A percentile compares a stretch with the other conserved stretches of the same genome.
phyloP scores from a whole-genome alignment of 92 coral and sea anemone genomes.

The Pocillopora grandis region DNA sequence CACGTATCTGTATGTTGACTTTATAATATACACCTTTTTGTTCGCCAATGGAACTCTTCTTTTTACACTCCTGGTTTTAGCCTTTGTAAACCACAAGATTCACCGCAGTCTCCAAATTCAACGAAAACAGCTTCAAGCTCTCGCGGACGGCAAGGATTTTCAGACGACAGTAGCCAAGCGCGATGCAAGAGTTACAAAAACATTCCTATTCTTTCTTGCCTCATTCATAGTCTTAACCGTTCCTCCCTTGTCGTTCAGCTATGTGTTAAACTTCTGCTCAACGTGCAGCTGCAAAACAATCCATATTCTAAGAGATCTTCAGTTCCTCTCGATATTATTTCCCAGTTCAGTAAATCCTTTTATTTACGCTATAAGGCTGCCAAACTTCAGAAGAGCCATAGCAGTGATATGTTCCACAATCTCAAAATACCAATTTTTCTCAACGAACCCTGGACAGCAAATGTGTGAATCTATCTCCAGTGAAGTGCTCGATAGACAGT shows the following conservation, averaged over 20 bases:
- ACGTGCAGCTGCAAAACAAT: conserved; percentile 53
- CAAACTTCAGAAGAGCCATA: conserved; percentile 70
- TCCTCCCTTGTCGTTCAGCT: conserved; percentile 69
- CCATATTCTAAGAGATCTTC: conserved; percentile 70
- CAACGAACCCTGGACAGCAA: not conserved
- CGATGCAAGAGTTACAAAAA: conserved; percentile 59
- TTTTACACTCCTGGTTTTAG: conserved; percentile 55
- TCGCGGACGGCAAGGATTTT: conserved; percentile 27
- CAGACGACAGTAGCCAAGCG: conserved; percentile 30
- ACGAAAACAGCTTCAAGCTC: conserved; percentile 46
- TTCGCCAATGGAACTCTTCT: conserved; percentile 69
- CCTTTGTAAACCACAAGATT: conserved; percentile 58
- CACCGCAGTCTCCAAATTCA: conserved; percentile 47
- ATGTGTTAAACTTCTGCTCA: conserved; percentile 66
- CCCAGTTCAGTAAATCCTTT: conserved; percentile 80
- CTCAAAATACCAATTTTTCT: not conserved
- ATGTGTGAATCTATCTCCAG: not conserved
- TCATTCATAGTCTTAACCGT: conserved; percentile 61
- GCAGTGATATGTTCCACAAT: not conserved
- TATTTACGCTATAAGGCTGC: conserved; percentile 67
- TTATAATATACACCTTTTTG: conserved; percentile 68
- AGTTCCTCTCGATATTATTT: conserved; percentile 63
- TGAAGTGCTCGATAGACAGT: not conserved
- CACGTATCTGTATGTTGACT: conserved; percentile 70
- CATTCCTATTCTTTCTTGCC: conserved; percentile 57